Percentiles rank a stretch among this genome's conserved stretches.
These are phyloP conservation scores for Cirrhinus molitorella DNA, from an alignment of 2,797 vertebrate species.

Conservation along the genomic window DNA sequence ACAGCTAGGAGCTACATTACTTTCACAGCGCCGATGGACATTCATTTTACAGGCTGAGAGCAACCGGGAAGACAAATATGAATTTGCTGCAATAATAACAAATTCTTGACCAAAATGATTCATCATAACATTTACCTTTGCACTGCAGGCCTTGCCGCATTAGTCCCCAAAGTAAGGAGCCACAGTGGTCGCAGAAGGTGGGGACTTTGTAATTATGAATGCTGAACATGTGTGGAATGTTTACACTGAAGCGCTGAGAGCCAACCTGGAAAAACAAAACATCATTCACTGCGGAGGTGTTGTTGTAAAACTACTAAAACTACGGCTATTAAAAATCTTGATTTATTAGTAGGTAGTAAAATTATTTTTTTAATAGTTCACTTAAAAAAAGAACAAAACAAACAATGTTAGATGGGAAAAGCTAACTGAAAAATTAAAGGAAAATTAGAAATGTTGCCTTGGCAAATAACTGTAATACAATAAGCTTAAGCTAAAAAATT, in stretches of 20 bases:
- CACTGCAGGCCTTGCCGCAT: constrained; percentile 98
- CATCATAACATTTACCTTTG: constrained; percentile 82
- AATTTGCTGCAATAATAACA: neutral
- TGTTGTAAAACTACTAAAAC: neutral
- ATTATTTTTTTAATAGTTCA: neutral
- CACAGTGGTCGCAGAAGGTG: constrained; percentile 98
- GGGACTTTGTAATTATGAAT: constrained; percentile 99
- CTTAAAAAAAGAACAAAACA: neutral
- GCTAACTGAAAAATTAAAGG: neutral
- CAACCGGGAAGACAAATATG: neutral
- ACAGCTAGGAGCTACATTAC: constrained; percentile 97
- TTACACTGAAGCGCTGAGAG: constrained; percentile 97
- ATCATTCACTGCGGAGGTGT: constrained; percentile 56
- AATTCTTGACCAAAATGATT: neutral
- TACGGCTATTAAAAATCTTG: neutral
- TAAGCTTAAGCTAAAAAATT: neutral
- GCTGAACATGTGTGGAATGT: constrained; percentile 98
- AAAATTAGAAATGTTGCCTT: neutral
- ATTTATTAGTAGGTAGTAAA: neutral
- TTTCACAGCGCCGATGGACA: constrained; percentile 96
- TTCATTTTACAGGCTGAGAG: constrained; percentile 98
- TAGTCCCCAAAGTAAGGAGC: constrained; percentile 97
- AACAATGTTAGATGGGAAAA: neutral
- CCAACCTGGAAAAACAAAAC: constrained; percentile 85
- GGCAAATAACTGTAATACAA: neutral